Conservation (phyloP, 2,113 vertebrate species). For the Erpornis zantholeuca region DNA sequence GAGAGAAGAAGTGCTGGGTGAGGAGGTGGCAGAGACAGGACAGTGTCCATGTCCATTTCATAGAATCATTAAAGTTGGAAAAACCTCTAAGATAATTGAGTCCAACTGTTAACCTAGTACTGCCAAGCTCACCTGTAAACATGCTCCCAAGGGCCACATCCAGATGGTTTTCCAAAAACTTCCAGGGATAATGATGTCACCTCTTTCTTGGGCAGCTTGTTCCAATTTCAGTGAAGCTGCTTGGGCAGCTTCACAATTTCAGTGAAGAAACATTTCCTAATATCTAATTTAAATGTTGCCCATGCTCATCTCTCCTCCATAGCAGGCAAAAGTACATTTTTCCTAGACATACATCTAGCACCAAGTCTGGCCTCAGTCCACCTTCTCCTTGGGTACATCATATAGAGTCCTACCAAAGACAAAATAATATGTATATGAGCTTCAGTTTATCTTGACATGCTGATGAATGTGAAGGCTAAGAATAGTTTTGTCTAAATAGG, state of each 20-base stretch:
- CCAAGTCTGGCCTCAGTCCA: not conserved
- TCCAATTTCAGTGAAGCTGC: no score
- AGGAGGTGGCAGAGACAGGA: not conserved
- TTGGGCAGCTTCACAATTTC: not conserved
- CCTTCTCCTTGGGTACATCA: not conserved
- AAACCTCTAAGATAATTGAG: not conserved
- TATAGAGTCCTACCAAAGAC: not conserved
- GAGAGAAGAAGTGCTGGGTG: not conserved
- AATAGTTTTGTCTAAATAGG: not conserved
- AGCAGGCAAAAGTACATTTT: not conserved
- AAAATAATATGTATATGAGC: not conserved
- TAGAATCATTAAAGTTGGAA: not conserved
- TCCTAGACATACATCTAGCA: not conserved
- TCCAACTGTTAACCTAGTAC: not conserved
- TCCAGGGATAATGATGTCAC: not conserved
- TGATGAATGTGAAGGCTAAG: not conserved
- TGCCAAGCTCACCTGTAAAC: not conserved
- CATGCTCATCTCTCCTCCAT: not conserved
- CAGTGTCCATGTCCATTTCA: not conserved
- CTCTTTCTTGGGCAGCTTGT: not conserved
- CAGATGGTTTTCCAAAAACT: not conserved
- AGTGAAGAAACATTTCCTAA: not conserved
- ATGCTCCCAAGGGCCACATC: no score
- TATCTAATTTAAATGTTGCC: not conserved
- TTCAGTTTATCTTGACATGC: not conserved